Base-by-base conservation (phyloP, 1,140 invertebrate genomes). In the Papilio polytes region DNA sequence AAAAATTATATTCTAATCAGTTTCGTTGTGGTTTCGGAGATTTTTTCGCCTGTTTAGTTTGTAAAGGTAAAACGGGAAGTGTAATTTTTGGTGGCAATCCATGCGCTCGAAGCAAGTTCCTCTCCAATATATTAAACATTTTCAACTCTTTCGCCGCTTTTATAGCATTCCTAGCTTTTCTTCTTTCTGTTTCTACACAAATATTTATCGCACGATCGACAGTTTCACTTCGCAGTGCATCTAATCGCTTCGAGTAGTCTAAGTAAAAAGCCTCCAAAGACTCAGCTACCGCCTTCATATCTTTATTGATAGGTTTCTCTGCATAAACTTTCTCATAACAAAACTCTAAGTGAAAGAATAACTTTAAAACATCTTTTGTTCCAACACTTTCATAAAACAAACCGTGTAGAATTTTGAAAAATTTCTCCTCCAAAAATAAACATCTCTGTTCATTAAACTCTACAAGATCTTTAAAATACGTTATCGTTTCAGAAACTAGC, bases 271-370 rank as follows among this genome's bases (percentile, higher is more conserved):
- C 80, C 85, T 95, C 92, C 70, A 95, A 84, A 80, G 83, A 82
- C 80, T 88, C 91, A 51, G 90, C 88, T 8, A 91, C 81, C 8
- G 86, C 63, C 13, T 87, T 31, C 53, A 93, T 88, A 80, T 90
- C 87, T 79, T 89, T 84, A 74, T 91, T 90, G 36, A 88, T 82
- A 4, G 92, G 89, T 78, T 89, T 92, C 22, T 95, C 94, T 10
- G 80, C 59, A 78, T 87, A 84, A 44, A 95, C 73, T 82, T 90
- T 91, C 82, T 91, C 90, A 79, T 86, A 94, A 83, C 90, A 90
- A 86, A 90, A 94, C 79, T 94, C 89, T 78, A 95, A 89, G 84
- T 94, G 86, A 63, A 89, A 70, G 79, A 79, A 76, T n/a, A 94
- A 80, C 87, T 92, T 91, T 70, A 95, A 85, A 73, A 94, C 90